These are phyloP conservation scores for Drymonia ruficornis DNA, from an alignment of 2,888 invertebrate genomes.

Conservation along the genomic window DNA sequence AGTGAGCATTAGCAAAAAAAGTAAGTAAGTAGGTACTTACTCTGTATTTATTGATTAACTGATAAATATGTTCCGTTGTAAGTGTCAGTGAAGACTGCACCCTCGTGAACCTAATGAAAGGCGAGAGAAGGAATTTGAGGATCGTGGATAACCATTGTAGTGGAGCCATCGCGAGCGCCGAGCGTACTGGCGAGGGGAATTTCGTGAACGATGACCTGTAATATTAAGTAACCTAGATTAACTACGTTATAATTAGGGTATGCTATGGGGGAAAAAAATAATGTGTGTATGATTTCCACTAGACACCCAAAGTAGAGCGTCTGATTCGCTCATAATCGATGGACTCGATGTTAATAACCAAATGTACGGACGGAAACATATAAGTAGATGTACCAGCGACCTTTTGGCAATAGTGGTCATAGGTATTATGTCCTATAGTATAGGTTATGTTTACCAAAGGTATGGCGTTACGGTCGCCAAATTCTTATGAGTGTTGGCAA, in stretches of 20 bases:
- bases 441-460: neutral
- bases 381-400: no score
- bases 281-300: no score
- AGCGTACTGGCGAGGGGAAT: conserved; percentile 53
- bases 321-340: no score
- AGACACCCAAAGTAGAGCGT: no score
- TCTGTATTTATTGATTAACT: conserved; percentile 31
- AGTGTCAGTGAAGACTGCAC: conserved; percentile 43
- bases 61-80: conserved; percentile 16
- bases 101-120: conserved; percentile 49
- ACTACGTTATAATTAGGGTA: no score
- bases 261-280: no score
- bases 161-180: conserved; percentile 50
- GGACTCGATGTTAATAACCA: no score
- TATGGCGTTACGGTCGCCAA: neutral
- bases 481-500: neutral
- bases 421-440: no score
- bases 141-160: conserved; percentile 61
- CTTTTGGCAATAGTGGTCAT: no score
- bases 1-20: no score
- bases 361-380: no score
- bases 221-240: neutral
- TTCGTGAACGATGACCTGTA: conserved; percentile 43
- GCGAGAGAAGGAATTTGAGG: conserved; percentile 43
- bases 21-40: conserved; percentile 31